These are phyloP conservation scores for Cottus gobio DNA, from an alignment of 2,113 vertebrate species.

Conservation along the genomic window DNA sequence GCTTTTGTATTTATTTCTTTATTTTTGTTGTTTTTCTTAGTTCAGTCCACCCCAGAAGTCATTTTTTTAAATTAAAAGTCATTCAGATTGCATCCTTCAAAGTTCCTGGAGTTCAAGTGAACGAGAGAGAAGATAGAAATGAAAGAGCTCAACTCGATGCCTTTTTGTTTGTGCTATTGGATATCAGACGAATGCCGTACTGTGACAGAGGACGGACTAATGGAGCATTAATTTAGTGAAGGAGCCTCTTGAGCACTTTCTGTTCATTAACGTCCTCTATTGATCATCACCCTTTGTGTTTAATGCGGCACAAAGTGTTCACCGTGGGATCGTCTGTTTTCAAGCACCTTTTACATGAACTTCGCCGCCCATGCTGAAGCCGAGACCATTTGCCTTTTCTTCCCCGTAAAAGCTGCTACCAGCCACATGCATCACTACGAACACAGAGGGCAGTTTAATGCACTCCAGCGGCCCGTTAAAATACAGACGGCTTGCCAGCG, in stretches of 20 bases:
- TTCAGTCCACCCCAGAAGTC: not conserved
- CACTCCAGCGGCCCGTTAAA: not conserved
- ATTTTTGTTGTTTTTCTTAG: not conserved
- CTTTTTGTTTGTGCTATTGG: constrained; percentile 25
- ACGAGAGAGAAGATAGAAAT: not conserved
- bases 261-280: constrained; percentile 48
- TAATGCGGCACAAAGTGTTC: constrained; percentile 7
- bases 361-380: not conserved
- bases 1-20: not conserved
- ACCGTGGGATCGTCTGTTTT: not conserved
- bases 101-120: constrained; percentile 6
- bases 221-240: constrained; percentile 45
- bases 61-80: not conserved
- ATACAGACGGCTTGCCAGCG: not conserved
- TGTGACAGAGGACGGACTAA: constrained; percentile 28
- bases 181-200: constrained; percentile 24
- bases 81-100: not conserved
- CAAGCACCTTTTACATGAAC: not conserved
- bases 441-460: constrained; percentile 5
- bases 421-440: not conserved
- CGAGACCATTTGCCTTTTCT: not conserved
- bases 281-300: constrained; percentile 32
- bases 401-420: constrained; percentile 4
- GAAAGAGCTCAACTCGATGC: constrained; percentile 14
- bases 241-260: constrained; percentile 49